Percentiles rank a stretch among this genome's conserved stretches.
phyloP scores from a whole-genome alignment of 2,113 vertebrate species.

The Cygnus buccinator region DNA sequence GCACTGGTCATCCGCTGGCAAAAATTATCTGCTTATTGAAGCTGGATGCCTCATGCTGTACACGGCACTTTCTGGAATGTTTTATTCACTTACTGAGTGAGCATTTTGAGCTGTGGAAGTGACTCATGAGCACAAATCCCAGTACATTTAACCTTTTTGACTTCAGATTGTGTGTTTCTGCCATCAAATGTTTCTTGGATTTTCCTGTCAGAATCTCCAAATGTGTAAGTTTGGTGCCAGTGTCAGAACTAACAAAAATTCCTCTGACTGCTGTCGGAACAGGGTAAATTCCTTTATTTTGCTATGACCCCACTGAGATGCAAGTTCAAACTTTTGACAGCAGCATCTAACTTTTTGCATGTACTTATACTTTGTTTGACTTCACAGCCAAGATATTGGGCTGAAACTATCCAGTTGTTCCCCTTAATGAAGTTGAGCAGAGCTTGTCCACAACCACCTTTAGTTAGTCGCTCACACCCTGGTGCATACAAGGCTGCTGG shows the following conservation, averaged over 20 bases:
- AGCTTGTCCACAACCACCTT: neutral
- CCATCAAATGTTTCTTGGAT: neutral
- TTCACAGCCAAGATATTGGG: neutral
- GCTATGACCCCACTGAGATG: neutral
- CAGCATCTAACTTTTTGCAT: neutral
- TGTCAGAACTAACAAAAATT: neutral
- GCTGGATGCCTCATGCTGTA: slow-evolving; percentile 1
- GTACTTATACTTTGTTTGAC: neutral
- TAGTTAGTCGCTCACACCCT: neutral
- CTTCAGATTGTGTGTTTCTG: neutral
- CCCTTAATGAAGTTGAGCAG: neutral
- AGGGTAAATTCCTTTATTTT: neutral
- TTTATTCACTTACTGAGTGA: slow-evolving; percentile 50
- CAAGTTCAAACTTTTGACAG: neutral
- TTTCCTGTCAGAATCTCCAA: neutral
- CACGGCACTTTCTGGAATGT: slow-evolving; percentile 35
- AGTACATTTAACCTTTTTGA: slow-evolving; percentile 4
- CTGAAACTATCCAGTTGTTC: neutral
- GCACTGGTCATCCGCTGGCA: neutral
- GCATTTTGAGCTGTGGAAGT: slow-evolving; percentile 44
- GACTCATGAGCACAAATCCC: slow-evolving; percentile 47
- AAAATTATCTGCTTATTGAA: neutral
- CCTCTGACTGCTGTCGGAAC: neutral
- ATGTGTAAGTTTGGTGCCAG: neutral
- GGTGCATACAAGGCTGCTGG: neutral